phyloP scores from a whole-genome alignment of 2,888 invertebrate genomes.

The Drosophila rubida region DNA sequence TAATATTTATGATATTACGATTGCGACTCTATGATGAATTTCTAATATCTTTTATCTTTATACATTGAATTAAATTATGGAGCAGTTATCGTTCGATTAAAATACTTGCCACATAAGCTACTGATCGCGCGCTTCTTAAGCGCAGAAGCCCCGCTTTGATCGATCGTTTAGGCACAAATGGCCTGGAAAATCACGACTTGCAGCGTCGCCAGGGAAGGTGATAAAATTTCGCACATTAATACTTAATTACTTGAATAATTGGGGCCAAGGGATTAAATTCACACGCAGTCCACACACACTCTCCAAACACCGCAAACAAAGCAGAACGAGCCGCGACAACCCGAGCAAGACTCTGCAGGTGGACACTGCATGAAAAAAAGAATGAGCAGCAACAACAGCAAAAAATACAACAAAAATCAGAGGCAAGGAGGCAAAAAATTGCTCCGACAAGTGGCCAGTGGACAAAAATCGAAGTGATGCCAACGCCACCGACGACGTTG shows the following conservation, averaged over 20 bases:
- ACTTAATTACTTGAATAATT: constrained; percentile 84
- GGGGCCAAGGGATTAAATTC: constrained; percentile 83
- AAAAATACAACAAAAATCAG: constrained; percentile 35
- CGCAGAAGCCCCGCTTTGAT: constrained; percentile 60
- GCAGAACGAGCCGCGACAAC: constrained; percentile 46
- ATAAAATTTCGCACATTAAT: constrained; percentile 84
- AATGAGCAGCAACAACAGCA: background rate
- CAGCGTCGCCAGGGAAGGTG: constrained; percentile 68
- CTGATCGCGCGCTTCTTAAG: background rate
- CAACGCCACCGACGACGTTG: constrained; percentile 80
- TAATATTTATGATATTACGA: background rate
- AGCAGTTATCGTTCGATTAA: background rate
- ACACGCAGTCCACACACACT: constrained; percentile 51
- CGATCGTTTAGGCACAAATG: constrained; percentile 75
- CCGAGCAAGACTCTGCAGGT: constrained; percentile 59
- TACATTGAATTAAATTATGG: too few species aligned
- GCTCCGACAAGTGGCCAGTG: constrained; percentile 34
- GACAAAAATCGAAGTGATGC: constrained; percentile 69
- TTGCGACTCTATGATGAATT: background rate
- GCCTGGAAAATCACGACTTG: constrained; percentile 81
- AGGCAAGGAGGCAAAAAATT: constrained; percentile 29
- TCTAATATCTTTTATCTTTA: too few species aligned
- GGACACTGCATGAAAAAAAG: constrained; percentile 40
- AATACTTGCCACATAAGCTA: background rate
- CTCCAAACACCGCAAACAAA: too few species aligned